Conservation (phyloP, 2,113 vertebrate species). For the Echinops telfairi region DNA sequence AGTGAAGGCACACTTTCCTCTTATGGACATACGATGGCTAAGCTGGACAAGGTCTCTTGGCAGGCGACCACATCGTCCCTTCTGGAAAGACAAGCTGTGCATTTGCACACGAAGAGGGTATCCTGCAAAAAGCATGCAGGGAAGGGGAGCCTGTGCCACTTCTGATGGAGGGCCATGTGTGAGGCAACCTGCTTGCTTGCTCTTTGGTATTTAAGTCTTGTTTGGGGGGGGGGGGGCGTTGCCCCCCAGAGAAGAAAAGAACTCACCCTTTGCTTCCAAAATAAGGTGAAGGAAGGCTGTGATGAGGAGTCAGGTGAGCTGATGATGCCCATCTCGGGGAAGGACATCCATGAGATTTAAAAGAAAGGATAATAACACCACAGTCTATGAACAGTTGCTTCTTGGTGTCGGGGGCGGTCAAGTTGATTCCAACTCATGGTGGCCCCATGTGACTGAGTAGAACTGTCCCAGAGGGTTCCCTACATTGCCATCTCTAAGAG, state of each 20-base stretch:
- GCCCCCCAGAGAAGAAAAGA: not conserved
- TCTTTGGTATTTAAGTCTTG: not conserved
- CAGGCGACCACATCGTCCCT: not conserved
- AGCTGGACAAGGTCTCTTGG: slow-evolving; percentile 32
- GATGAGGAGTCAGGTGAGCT: not conserved
- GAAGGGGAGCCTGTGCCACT: not conserved
- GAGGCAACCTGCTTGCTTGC: slow-evolving; percentile 31
- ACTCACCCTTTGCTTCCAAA: slow-evolving; percentile 27
- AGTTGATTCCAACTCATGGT: not conserved
- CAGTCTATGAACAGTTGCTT: not conserved
- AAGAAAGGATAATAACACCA: not conserved
- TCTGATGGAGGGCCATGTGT: not conserved
- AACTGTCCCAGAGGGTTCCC: not conserved
- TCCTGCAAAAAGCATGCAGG: not conserved
- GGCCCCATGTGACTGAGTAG: not conserved
- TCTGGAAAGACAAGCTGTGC: slow-evolving; percentile 33
- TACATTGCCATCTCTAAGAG: not conserved
- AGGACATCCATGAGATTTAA: not conserved
- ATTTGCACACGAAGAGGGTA: slow-evolving; percentile 24
- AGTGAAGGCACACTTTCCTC: not conserved
- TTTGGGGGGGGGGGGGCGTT: not conserved
- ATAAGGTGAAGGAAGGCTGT: not conserved
- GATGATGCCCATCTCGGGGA: not conserved
- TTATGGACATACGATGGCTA: slow-evolving; percentile 16
- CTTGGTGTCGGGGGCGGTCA: not conserved